Evolutionary conservation across 1,140 invertebrate genomes (phyloP).

Genomic region (Sminthurides bifidus): DNA sequence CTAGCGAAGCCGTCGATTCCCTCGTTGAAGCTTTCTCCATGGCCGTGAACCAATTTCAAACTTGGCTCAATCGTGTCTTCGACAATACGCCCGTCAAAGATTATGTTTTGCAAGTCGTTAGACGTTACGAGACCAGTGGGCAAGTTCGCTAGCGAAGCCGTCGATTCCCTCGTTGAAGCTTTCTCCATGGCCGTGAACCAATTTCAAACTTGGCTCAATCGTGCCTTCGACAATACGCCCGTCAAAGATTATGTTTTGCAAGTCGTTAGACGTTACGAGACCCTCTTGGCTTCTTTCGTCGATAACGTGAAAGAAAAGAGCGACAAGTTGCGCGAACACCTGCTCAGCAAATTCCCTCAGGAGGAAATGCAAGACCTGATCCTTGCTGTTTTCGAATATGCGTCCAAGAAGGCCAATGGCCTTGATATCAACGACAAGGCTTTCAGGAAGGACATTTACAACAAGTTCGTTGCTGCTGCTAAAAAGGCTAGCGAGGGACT

Average conservation of each 20-base stretch:
- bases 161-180: too few species aligned
- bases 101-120: background rate
- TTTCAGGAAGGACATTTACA: constrained; percentile 44
- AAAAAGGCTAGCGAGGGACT: constrained; percentile 24
- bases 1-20: background rate
- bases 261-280: constrained; percentile 1
- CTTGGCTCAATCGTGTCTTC: too few species aligned
- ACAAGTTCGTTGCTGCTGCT: constrained; percentile 38
- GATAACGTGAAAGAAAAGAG: constrained; percentile 15
- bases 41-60: background rate
- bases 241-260: constrained; percentile 6
- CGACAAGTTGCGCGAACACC: constrained; percentile 14
- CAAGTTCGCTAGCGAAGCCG: background rate
- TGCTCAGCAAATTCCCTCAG: constrained; percentile 20
- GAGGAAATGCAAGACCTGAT: constrained; percentile 45
- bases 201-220: too few species aligned
- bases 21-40: background rate
- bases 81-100: constrained; percentile 5
- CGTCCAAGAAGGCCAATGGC: constrained; percentile 47
- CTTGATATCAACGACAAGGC: constrained; percentile 42
- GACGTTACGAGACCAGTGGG: constrained; percentile 3
- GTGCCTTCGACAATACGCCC: constrained; percentile 8
- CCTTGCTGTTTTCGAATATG: constrained; percentile 43
- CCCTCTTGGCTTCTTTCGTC: constrained; percentile 10
- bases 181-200: too few species aligned